Base-by-base conservation (phyloP, 30 jellyfish, hydroid and myxozoan species). In the Rhopilema esculentum region DNA sequence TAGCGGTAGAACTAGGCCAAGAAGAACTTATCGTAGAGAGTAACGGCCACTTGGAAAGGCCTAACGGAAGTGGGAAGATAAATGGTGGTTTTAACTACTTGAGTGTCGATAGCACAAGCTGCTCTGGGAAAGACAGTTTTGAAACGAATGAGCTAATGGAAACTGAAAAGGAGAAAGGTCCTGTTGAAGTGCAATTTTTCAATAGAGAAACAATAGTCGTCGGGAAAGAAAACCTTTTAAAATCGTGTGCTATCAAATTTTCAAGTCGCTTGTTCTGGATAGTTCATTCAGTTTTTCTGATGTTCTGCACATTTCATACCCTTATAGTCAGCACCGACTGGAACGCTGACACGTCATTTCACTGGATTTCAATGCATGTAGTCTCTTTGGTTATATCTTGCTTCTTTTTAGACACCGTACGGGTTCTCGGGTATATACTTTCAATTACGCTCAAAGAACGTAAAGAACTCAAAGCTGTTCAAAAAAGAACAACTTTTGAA, bases 171-270 rank as follows among this genome's bases (percentile, higher is more conserved):
- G 92, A 2, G 20, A 51, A 30, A 25, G 86, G 49, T 32, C 27
- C 20, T 49, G 40, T 73, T 17, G 75, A 28, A 72, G 75, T 84
- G 26, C 87, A 72, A 33, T 27, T 84, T n/a, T 66, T 84, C 49
- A 84, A 84, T 49, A 80, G 93, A 8, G 93, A 84, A 66, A 84
- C 93, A 0, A 73, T 84, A 6, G 75, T 87, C 16, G 61, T 87
- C 30, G 24, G 16, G 27, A 57, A 84, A 33, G 75, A 64, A 32
- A 62, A 51, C 22, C 76, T n/a, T 52, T 40, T 77, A 25, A 84
- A 53, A 33, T 25, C 7, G 21, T 61, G 74, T 25, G 25, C 73
- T 20, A 20, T 51, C 18, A 24, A 51, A 26, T 66, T 84, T 29
- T 53, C 84, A 26, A 31, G 69, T 64, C 83, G 78, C n/a, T 20